Evolutionary conservation across 2,888 invertebrate genomes (phyloP).

Genomic region (Tholera decimalis): DNA sequence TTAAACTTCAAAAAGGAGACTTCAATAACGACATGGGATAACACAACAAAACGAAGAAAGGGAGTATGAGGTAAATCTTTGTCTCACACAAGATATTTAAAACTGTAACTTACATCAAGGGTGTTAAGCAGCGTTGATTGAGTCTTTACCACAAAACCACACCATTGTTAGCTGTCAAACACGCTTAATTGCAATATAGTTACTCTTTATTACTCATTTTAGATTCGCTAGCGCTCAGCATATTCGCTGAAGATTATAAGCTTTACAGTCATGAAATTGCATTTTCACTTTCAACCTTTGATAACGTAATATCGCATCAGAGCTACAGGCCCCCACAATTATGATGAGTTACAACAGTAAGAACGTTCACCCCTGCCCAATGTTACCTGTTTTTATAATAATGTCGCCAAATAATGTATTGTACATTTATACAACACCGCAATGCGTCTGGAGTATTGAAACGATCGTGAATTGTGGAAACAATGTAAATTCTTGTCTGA

Average conservation of each 20-base stretch:
- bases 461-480: slow-evolving; percentile 14
- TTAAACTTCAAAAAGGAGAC: background rate
- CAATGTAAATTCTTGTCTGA: slow-evolving; percentile 11
- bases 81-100: background rate
- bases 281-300: slow-evolving; percentile 19
- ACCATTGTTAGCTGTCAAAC: background rate
- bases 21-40: background rate
- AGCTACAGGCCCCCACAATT: slow-evolving; percentile 16
- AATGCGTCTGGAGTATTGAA: slow-evolving; percentile 18
- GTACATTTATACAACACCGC: slow-evolving; percentile 15
- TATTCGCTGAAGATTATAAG: slow-evolving; percentile 15
- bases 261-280: slow-evolving; percentile 36
- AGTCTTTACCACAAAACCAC: slow-evolving; percentile 13
- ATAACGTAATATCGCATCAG: slow-evolving; percentile 31
- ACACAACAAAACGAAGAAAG: background rate
- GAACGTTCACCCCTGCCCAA: slow-evolving; percentile 25
- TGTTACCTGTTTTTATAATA: slow-evolving; percentile 46
- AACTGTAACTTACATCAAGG: background rate
- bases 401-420: slow-evolving; percentile 30
- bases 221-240: slow-evolving; percentile 4
- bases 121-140: background rate
- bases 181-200: slow-evolving; percentile 15
- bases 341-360: slow-evolving; percentile 33
- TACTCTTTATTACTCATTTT: slow-evolving; percentile 10
- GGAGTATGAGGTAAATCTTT: background rate